phyloP scores from a whole-genome alignment of 2,888 invertebrate genomes.

The Agriopis marginaria region DNA sequence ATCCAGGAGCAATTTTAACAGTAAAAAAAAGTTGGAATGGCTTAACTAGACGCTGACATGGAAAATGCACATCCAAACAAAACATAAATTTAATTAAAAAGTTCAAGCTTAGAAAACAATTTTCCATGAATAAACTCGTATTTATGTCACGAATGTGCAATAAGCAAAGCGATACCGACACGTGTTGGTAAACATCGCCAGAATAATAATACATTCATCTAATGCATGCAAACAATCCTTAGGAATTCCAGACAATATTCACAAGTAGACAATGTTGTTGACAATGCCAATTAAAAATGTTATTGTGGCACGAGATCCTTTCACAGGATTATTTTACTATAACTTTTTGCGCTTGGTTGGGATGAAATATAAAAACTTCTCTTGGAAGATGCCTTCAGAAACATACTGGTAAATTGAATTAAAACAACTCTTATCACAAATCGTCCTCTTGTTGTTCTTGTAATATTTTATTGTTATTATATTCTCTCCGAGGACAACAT shows the following conservation, averaged over 20 bases:
- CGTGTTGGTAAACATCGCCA: constrained; percentile 16
- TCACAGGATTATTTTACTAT: not conserved
- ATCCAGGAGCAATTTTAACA: no score
- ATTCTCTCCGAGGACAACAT: no score
- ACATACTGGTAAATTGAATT: no score
- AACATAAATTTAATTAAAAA: not conserved
- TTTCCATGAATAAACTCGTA: not conserved
- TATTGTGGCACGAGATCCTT: not conserved
- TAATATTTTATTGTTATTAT: no score
- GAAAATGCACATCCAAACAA: not conserved
- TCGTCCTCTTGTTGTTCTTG: no score
- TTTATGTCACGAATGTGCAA: not conserved
- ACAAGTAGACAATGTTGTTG: constrained; percentile 6
- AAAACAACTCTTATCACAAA: no score
- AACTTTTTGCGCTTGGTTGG: not conserved
- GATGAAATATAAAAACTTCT: no score
- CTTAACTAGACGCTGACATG: not conserved
- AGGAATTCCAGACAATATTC: constrained; percentile 15
- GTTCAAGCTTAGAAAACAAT: not conserved
- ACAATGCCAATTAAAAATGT: constrained; percentile 4
- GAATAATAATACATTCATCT: constrained; percentile 19
- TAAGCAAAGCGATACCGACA: not conserved
- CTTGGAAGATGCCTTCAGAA: no score
- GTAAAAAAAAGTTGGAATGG: not conserved
- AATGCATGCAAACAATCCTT: constrained; percentile 19